phyloP scores from a whole-genome alignment of 2,113 vertebrate genomes.

The Vimba vimba region DNA sequence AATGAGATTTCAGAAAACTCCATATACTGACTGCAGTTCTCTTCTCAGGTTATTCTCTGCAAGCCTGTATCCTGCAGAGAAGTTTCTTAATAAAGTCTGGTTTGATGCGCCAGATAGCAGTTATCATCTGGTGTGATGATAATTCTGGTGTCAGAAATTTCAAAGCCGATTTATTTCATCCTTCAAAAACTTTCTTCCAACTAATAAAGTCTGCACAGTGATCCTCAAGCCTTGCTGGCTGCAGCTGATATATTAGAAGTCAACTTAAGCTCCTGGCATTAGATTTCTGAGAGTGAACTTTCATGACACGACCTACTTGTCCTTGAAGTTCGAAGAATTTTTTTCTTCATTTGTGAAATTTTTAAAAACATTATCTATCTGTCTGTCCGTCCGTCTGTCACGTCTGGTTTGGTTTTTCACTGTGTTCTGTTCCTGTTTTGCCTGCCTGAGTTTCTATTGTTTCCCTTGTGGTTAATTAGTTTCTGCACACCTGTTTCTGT shows the following conservation, averaged over 20 bases:
- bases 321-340: neutral
- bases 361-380: no score
- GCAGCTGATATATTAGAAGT: neutral
- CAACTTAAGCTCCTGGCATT: neutral
- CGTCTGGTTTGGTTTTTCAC: no score
- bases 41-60: neutral
- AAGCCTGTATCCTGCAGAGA: neutral
- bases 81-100: neutral
- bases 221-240: neutral
- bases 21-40: neutral
- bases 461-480: no score
- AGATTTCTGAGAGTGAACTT: slow-evolving; percentile 3
- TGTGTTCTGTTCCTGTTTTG: no score
- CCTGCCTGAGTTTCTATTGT: no score
- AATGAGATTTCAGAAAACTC: no score
- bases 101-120: neutral
- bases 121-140: slow-evolving; percentile 8
- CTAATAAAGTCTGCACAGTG: slow-evolving; percentile 8
- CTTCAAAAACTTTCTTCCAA: neutral
- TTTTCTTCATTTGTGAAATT: no score
- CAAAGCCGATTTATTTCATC: slow-evolving; percentile 23
- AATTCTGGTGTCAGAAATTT: slow-evolving; percentile 23
- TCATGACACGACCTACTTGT: neutral
- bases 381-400: no score
- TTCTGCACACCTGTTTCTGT: no score